Evolutionary conservation across 2,113 vertebrate genomes (phyloP).

Genomic region (Pagrus major): DNA sequence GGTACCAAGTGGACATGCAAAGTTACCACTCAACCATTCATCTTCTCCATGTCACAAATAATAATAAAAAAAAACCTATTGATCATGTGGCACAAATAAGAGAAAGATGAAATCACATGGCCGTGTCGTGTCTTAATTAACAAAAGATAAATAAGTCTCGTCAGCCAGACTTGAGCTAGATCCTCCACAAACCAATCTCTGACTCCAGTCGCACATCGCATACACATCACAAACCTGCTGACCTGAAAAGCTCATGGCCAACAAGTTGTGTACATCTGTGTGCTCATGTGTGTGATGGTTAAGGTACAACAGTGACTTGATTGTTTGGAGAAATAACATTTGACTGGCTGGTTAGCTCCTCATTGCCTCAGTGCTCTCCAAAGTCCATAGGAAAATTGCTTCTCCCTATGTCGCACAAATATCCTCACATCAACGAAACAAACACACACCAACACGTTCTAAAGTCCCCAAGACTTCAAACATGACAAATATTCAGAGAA

Average conservation of each 20-base stretch:
- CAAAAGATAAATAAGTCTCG: conserved; percentile 61
- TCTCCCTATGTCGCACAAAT: conserved; percentile 36
- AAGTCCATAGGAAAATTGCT: conserved; percentile 38
- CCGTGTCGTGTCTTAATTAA: conserved; percentile 41
- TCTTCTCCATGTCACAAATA: conserved; percentile 1
- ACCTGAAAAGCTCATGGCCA: conserved; percentile 29
- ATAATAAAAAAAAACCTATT: conserved; percentile 23
- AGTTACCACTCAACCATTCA: conserved; percentile 7
- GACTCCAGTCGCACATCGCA: conserved; percentile 25
- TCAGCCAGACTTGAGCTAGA: conserved; percentile 28
- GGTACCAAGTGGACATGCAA: conserved; percentile 42
- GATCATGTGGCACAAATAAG: conserved; percentile 67
- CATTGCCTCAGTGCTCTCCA: conserved; percentile 58
- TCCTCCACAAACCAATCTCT: neutral
- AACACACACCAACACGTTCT: conserved; percentile 46
- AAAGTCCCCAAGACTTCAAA: conserved; percentile 50
- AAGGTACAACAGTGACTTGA: conserved; percentile 73
- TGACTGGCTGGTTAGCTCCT: conserved; percentile 60
- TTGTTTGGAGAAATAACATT: conserved; percentile 57
- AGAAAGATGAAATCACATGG: conserved; percentile 42
- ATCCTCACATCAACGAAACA: conserved; percentile 53
- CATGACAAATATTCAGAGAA: conserved; percentile 50
- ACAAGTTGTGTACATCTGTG: neutral
- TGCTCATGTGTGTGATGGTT: conserved; percentile 48
- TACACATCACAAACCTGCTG: conserved; percentile 11